Evolutionary conservation across 2,888 invertebrate genomes (phyloP), one percentile per base, ranked within the genome.

Genomic region (Drosophila paranaensis): DNA sequence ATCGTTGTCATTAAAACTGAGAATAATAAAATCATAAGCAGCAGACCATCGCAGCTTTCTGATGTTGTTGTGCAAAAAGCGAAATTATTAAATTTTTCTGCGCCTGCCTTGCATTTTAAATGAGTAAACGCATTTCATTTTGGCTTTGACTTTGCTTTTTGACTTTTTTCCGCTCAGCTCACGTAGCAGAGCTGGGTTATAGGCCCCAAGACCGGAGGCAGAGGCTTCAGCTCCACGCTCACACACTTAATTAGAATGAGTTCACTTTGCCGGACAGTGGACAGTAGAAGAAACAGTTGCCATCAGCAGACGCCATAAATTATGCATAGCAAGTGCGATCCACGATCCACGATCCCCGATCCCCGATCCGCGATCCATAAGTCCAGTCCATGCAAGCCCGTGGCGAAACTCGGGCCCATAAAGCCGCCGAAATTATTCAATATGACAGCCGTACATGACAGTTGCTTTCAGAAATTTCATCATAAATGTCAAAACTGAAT

Each of bases 401-500:
- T 54, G 43, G 39, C 53, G 48, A 45, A 56, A 57, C 51, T 42
- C 53, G 58, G 16, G 50, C 55, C 55, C 80, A 79, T 82, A 80
- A 81, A 77, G 71, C 72, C 74, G 42, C 48, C 77, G 62, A 81
- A 88, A 86, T 84, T 87, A 88, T 87, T 87, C 84, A 88, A 83
- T 89, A 81, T 85, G 81, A 87, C 88, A 77, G 71, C 43, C 78
- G 70, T 70, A 89, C 87, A 90, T 85, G 88, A 87, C 89, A 89
- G 81, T 87, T 90, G 81, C 82, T 81, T 87, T 80, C 74, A 75
- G 71, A 87, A 85, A 87, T 88, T 81, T 85, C 82, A 79, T 90
- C 88, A 90, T 90, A 90, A 90, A 89, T 83, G 87, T 90, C 90
- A 90, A 88, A 89, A 85, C 56, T 79, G 73, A 82, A 88, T 80